These are phyloP conservation scores for Platyrinchus mystaceus DNA, from an alignment of 2,797 vertebrate species.

Conservation along the genomic window DNA sequence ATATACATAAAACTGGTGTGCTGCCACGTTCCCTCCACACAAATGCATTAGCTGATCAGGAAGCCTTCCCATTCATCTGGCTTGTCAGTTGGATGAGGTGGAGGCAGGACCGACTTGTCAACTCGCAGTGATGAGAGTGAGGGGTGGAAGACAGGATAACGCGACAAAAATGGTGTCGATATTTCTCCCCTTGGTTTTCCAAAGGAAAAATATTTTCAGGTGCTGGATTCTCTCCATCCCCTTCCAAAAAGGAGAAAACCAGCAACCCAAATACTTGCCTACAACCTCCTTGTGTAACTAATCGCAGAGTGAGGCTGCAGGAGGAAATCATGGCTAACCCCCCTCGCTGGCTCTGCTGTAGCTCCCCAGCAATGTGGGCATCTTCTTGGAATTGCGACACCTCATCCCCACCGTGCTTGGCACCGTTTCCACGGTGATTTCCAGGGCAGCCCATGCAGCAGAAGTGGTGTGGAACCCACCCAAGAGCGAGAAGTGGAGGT, in stretches of 20 bases:
- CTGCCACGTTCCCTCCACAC: slow-evolving; percentile 51
- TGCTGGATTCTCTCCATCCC: neutral
- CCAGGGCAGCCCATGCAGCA: neutral
- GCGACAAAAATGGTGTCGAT: neutral
- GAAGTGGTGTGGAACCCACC: neutral
- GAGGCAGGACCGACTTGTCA: slow-evolving; percentile 48
- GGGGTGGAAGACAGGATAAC: slow-evolving; percentile 24
- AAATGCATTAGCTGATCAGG: slow-evolving; percentile 57
- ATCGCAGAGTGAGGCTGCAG: neutral
- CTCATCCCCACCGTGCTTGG: neutral
- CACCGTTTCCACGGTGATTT: neutral
- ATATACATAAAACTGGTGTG: slow-evolving; percentile 43
- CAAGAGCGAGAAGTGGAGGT: accelerated
- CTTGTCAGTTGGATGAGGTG: slow-evolving; percentile 37
- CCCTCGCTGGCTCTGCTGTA: neutral
- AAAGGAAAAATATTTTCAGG: neutral
- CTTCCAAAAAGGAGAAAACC: neutral
- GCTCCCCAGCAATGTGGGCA: neutral
- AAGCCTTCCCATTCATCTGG: slow-evolving; percentile 60
- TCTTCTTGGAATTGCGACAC: accelerated
- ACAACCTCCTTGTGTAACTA: neutral
- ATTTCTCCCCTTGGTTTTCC: slow-evolving; percentile 36
- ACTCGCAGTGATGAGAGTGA: neutral
- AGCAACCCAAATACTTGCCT: slow-evolving; percentile 5
- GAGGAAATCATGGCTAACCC: neutral